These are phyloP conservation scores for Cephus nigrinus DNA, from an alignment of 2,888 invertebrate species.

Conservation along the genomic window DNA sequence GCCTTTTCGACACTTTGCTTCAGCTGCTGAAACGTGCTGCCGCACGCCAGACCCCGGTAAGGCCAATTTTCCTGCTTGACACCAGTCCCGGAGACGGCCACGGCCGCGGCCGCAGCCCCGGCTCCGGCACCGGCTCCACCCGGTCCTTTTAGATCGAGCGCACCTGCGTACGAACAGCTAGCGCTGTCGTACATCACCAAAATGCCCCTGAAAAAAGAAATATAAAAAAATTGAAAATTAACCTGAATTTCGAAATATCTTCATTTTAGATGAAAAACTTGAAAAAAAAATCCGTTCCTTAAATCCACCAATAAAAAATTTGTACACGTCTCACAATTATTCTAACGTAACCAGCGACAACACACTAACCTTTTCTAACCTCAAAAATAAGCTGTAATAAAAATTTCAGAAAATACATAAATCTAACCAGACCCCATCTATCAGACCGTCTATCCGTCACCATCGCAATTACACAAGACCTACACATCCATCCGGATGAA, in stretches of 20 bases:
- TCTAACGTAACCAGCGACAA: not conserved
- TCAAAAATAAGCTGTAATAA: not conserved
- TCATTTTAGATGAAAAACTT: not conserved
- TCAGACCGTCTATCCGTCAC: not conserved
- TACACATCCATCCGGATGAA: not conserved
- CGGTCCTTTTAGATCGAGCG: conserved; percentile 80
- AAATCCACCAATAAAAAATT: not conserved
- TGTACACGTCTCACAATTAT: not conserved
- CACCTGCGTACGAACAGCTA: conserved; percentile 90
- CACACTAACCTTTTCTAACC: not conserved
- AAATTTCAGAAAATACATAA: not conserved
- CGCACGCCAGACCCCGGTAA: conserved; percentile 78
- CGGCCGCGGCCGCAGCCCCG: conserved; percentile 62
- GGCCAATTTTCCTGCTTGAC: conserved; percentile 66
- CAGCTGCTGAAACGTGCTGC: conserved; percentile 88
- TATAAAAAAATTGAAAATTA: not conserved
- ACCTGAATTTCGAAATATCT: not conserved
- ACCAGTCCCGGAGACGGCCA: conserved; percentile 57
- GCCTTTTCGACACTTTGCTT: conserved; percentile 93
- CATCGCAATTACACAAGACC: not conserved
- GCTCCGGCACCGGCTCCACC: conserved; percentile 66
- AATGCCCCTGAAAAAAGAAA: conserved; percentile 56
- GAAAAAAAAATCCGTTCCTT: not conserved
- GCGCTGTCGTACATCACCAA: conserved; percentile 86
- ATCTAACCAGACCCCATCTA: not conserved